phyloP scores from a whole-genome alignment of 2,113 vertebrate genomes.

The Vidua chalybeata region DNA sequence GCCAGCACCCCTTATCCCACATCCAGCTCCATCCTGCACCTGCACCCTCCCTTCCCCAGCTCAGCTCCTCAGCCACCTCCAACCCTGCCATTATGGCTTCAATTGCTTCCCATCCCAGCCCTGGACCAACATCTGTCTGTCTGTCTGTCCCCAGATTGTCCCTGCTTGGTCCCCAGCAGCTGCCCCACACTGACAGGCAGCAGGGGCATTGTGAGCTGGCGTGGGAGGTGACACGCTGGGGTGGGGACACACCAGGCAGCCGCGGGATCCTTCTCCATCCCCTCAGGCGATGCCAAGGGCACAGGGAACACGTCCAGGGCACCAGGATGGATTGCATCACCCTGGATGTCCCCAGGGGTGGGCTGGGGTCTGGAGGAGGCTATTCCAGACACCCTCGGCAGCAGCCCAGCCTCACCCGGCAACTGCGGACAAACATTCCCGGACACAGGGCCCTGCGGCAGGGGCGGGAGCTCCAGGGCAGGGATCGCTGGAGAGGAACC shows the following conservation, averaged over 20 bases:
- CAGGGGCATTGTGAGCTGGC: background rate
- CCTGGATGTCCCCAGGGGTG: background rate
- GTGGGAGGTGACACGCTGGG: background rate
- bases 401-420: background rate
- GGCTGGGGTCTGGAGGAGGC: background rate
- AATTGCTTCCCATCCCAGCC: rapidly evolving
- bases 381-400: background rate
- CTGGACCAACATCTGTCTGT: background rate
- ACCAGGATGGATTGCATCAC: background rate
- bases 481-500: background rate
- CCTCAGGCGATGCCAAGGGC: background rate
- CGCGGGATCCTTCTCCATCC: background rate
- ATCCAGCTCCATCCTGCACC: background rate
- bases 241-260: background rate
- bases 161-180: background rate
- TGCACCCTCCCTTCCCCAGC: background rate
- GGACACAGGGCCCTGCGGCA: background rate
- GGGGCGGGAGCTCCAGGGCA: background rate
- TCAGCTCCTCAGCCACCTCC: background rate
- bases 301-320: background rate
- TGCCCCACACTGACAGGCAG: background rate
- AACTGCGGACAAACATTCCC: background rate
- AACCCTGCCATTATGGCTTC: rapidly evolving
- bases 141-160: background rate
- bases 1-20: background rate